A percentile compares a stretch with the other conserved stretches of the same genome.
phyloP scores from a whole-genome alignment of 2,797 vertebrate species.

The Malurus leucopterus region DNA sequence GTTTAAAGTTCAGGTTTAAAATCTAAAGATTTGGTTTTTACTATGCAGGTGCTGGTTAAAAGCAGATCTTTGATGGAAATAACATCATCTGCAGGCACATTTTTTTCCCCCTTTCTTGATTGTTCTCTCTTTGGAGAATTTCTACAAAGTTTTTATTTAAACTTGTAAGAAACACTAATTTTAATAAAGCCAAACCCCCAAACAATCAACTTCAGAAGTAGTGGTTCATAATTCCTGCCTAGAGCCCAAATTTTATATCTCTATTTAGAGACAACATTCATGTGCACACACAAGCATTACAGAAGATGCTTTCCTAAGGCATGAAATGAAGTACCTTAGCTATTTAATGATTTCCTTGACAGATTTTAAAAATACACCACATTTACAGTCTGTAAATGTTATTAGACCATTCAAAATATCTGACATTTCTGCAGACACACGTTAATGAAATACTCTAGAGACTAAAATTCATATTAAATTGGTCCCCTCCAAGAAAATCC shows the following conservation, averaged over 20 bases:
- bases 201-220: background rate
- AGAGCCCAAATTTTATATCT: background rate
- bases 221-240: background rate
- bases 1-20: background rate
- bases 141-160: conserved; percentile 7
- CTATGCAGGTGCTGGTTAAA: background rate
- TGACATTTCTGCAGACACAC: background rate
- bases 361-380: background rate
- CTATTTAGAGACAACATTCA: background rate
- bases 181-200: background rate
- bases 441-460: background rate
- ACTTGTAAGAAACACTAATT: background rate
- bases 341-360: background rate
- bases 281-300: background rate
- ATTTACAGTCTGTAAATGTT: background rate
- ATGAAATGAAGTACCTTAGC: background rate
- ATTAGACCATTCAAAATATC: background rate
- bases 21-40: background rate
- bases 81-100: background rate
- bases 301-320: background rate
- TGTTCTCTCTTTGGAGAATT: background rate
- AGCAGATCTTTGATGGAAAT: background rate
- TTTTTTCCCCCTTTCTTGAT: background rate
- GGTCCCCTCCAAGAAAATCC: background rate
- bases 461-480: background rate